Percentiles rank a stretch among this genome's conserved stretches.
These are phyloP conservation scores for Mus musculus DNA, from an alignment of 2,113 vertebrate species.

Conservation along the genomic window DNA sequence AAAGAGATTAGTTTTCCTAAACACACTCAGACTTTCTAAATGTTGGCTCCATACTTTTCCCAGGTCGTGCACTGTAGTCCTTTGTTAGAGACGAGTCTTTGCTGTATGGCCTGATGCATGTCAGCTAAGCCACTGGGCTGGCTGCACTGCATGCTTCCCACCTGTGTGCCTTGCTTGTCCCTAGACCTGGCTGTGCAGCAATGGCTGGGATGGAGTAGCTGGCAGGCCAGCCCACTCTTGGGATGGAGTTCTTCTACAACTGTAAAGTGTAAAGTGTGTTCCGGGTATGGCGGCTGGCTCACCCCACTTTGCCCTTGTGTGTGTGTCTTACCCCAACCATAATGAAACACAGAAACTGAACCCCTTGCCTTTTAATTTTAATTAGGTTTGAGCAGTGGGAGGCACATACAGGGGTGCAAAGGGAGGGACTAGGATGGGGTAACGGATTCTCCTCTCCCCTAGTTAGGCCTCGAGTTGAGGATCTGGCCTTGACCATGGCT, in stretches of 20 bases:
- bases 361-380: not conserved
- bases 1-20: conserved; percentile 8
- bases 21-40: not conserved
- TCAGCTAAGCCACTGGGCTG: not conserved
- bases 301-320: not conserved
- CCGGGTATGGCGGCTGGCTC: not conserved
- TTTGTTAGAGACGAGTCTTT: not conserved
- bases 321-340: not conserved
- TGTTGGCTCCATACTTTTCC: not conserved
- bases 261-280: not conserved
- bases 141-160: not conserved
- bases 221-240: not conserved
- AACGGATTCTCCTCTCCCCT: not conserved
- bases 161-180: not conserved
- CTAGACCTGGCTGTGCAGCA: not conserved
- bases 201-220: not conserved
- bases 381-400: not conserved
- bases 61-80: not conserved
- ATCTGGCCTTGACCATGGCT: not conserved
- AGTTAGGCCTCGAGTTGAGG: not conserved
- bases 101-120: not conserved
- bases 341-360: not conserved
- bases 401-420: not conserved
- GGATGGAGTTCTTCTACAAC: not conserved
- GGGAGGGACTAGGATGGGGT: not conserved